Conservation (phyloP, 2,888 invertebrate genomes). For the Spicauda simplicius region DNA sequence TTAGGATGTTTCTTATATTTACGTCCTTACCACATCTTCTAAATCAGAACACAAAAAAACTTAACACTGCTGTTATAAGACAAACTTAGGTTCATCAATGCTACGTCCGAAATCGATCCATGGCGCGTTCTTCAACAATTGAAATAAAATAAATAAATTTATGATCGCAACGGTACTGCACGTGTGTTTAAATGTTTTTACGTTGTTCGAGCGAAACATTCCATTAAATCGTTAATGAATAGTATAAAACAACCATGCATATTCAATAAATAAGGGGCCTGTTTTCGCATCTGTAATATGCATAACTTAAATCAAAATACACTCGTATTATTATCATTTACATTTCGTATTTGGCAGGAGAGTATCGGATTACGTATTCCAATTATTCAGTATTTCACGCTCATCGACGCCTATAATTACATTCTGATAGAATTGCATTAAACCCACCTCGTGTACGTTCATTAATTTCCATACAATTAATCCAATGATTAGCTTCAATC, state of each 20-base stretch:
- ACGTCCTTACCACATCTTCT: too few relatives aligned
- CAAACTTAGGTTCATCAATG: too few relatives aligned
- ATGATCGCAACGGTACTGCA: too few relatives aligned
- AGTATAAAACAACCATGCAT: background rate
- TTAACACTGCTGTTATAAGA: too few relatives aligned
- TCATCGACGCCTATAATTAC: slow-evolving; percentile 79
- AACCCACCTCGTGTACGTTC: slow-evolving; percentile 69
- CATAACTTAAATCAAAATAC: slow-evolving; percentile 41
- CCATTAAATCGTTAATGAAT: background rate
- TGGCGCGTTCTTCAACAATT: too few relatives aligned
- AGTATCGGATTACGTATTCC: slow-evolving; percentile 60
- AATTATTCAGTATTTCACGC: slow-evolving; percentile 79
- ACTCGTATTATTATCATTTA: slow-evolving; percentile 41
- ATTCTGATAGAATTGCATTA: slow-evolving; percentile 77
- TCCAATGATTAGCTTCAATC: slow-evolving; percentile 76
- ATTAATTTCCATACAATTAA: slow-evolving; percentile 79
- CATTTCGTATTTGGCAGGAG: slow-evolving; percentile 46
- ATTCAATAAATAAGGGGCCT: slow-evolving; percentile 7
- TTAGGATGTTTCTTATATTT: too few relatives aligned
- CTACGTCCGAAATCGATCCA: too few relatives aligned
- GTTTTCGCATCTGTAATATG: slow-evolving; percentile 7
- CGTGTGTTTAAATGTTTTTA: too few relatives aligned
- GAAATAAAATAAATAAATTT: too few relatives aligned
- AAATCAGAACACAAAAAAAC: too few relatives aligned
- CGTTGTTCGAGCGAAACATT: background rate